Evolutionary conservation across 1,140 invertebrate species (phyloP), one percentile per base, ranked within the genome.

Genomic region (Drosophila setifemur): DNA sequence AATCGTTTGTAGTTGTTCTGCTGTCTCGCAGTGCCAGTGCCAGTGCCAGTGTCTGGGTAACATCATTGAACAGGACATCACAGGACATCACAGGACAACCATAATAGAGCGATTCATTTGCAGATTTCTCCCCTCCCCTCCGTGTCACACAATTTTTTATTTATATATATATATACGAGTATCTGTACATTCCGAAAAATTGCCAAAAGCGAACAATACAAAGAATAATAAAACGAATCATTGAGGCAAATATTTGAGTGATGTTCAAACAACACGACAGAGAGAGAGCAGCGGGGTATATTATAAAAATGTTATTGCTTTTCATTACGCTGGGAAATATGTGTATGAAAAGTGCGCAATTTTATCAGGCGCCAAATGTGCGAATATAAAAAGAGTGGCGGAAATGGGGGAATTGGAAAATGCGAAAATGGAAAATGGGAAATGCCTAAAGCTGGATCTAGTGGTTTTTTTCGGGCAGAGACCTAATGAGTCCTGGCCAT

Each of bases 21-120:
- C 26, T 33, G 8, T 35, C 18, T 16, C 4, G 23, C 16, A 37
- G 42, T 37, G 31, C 18, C 31, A 47, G 25, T 12, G 21, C 7
- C 25, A 19, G 42, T 40, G 26, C 26, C 26, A 2, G 40, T 23
- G 23, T 12, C 19, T 40, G 44, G 33, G 60, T 21, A 49, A 54
- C 61, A 66, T 49, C 58, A 63, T 25, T 21, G 39, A 21, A 48
- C 40, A 64, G 55, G 31, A 64, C 58, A 21, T 14, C 35, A 23
- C 33, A 16, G 70, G 49, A 40, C 63, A 37, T 39, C 57, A 44
- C 21, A 43, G 49, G 37, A 53, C 57, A 58, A 26, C 61, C 61
- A 76, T 76, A 76, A 76, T 76, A 76, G 61, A 76, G 73, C 67
- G 73, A 76, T 76, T 77, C 73, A 77, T 76, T 76, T 71, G 67